phyloP scores from a whole-genome alignment of 2,113 vertebrate species.

The Procavia capensis region DNA sequence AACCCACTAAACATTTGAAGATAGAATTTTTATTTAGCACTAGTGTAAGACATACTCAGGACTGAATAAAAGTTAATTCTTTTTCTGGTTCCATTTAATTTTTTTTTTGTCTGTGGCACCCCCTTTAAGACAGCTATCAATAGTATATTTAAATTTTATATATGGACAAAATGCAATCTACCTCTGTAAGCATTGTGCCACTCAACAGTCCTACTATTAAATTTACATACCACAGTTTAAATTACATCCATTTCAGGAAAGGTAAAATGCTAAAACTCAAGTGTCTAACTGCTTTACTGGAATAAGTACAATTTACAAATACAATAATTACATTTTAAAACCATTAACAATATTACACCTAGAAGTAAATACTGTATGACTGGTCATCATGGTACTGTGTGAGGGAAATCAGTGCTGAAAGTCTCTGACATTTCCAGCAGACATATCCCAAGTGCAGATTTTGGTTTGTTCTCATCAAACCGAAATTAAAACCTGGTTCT shows the following conservation, averaged over 20 bases:
- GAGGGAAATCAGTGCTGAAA: conserved; percentile 82
- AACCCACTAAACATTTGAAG: conserved; percentile 79
- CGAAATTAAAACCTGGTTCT: conserved; percentile 85
- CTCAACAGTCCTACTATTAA: conserved; percentile 89
- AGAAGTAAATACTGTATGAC: conserved; percentile 97
- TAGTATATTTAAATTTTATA: conserved; percentile 86
- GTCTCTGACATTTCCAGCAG: conserved; percentile 84
- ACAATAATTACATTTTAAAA: conserved; percentile 98
- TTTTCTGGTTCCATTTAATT: conserved; percentile 73
- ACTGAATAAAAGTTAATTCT: conserved; percentile 76
- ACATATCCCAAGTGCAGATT: conserved; percentile 83
- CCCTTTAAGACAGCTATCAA: conserved; percentile 85
- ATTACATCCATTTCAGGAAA: conserved; percentile 90
- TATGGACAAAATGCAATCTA: conserved; percentile 90
- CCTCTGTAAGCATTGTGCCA: conserved; percentile 89
- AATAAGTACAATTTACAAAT: conserved; percentile 97
- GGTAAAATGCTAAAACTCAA: conserved; percentile 90
- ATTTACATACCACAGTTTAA: conserved; percentile 91
- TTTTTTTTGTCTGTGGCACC: conserved; percentile 86
- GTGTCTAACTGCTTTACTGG: conserved; percentile 91
- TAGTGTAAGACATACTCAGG: conserved; percentile 79
- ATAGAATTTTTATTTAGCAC: conserved; percentile 77
- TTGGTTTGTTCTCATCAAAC: conserved; percentile 85
- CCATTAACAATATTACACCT: conserved; percentile 95
- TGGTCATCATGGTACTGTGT: conserved; percentile 86